phyloP scores from a whole-genome alignment of 2,113 vertebrate genomes.

The Paraplagusia blochii region DNA sequence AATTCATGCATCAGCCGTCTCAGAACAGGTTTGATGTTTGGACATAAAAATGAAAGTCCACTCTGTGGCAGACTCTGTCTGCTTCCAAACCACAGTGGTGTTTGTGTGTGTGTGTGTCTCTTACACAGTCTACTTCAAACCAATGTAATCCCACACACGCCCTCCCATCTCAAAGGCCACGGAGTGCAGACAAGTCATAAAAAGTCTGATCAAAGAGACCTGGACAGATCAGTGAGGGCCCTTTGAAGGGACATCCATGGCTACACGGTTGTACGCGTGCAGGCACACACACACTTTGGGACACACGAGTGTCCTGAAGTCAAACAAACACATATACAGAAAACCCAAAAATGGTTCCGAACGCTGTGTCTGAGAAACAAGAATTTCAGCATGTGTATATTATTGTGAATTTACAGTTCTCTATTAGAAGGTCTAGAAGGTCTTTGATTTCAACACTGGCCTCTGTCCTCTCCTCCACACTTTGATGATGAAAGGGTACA shows the following conservation, averaged over 20 bases:
- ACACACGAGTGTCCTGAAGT: slow-evolving; percentile 5
- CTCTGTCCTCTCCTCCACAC: too few relatives aligned
- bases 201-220: slow-evolving; percentile 61
- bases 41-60: slow-evolving; percentile 1
- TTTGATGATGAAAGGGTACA: too few relatives aligned
- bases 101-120: neutral
- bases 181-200: slow-evolving; percentile 41
- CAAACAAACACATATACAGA: slow-evolving; percentile 24
- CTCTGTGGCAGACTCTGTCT: neutral
- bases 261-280: slow-evolving; percentile 46
- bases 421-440: slow-evolving; percentile 34
- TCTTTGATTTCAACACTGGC: slow-evolving; percentile 35
- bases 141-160: slow-evolving; percentile 27
- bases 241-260: slow-evolving; percentile 64
- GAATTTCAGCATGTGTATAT: slow-evolving; percentile 40
- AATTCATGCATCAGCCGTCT: slow-evolving; percentile 3
- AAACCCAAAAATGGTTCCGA: slow-evolving; percentile 27
- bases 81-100: neutral
- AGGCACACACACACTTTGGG: too few relatives aligned
- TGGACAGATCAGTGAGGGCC: slow-evolving; percentile 58
- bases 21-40: neutral
- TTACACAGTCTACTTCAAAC: slow-evolving; percentile 33
- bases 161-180: slow-evolving; percentile 39
- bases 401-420: too few relatives aligned
- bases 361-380: slow-evolving; percentile 50